These are phyloP conservation scores for Temnothorax longispinosus DNA, from an alignment of 1,140 invertebrate species.

Conservation along the genomic window DNA sequence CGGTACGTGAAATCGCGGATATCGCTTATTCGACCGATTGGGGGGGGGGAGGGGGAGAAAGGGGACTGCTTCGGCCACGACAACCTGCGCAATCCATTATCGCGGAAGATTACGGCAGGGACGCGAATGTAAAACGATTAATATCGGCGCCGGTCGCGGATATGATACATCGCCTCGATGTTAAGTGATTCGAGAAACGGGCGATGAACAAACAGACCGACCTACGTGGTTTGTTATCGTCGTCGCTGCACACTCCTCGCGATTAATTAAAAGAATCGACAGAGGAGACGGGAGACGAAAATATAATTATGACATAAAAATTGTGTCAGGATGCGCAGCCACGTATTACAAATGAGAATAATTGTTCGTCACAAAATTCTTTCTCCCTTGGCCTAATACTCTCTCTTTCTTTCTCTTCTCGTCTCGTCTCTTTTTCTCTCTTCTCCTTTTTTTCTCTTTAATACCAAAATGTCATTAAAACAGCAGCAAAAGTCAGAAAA, in stretches of 20 bases:
- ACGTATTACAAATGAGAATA: slow-evolving; percentile 6
- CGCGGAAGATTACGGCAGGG: slow-evolving; percentile 42
- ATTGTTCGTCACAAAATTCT: neutral
- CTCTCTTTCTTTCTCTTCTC: neutral
- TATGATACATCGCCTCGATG: slow-evolving; percentile 37
- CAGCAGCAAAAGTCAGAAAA: neutral
- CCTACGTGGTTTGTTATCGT: neutral
- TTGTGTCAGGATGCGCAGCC: neutral
- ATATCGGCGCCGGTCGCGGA: slow-evolving; percentile 21
- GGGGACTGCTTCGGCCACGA: neutral
- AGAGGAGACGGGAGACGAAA: neutral
- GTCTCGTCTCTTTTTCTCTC: neutral
- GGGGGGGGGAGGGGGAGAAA: too few relatives aligned
- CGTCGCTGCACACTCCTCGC: neutral
- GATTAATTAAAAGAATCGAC: slow-evolving; percentile 25
- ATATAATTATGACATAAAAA: neutral
- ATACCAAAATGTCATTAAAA: slow-evolving; percentile 24
- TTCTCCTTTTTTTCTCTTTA: neutral
- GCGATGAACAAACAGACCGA: neutral
- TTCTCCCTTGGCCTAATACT: too few relatives aligned
- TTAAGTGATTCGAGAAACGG: slow-evolving; percentile 31
- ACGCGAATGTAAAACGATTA: slow-evolving; percentile 55
- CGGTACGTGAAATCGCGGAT: slow-evolving; percentile 16
- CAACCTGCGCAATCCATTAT: slow-evolving; percentile 45
- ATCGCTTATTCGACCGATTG: slow-evolving; percentile 40